These are phyloP conservation scores for Pediacus dermestoides DNA, from an alignment of 2,888 invertebrate genomes.

Conservation along the genomic window DNA sequence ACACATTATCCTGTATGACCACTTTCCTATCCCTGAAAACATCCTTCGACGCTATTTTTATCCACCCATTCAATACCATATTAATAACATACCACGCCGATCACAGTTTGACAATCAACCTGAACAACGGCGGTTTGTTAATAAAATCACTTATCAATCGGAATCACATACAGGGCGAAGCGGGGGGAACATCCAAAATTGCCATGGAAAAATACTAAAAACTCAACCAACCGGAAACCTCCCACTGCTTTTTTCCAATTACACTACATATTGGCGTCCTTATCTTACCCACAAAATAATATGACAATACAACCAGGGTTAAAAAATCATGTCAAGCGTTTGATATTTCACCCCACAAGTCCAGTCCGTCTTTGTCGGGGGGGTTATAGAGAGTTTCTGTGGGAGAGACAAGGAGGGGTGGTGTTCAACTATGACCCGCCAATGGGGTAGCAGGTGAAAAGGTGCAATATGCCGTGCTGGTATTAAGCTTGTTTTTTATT, in stretches of 20 bases:
- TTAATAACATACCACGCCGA: too few relatives aligned
- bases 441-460: conserved; percentile 41
- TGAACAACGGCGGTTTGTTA: too few relatives aligned
- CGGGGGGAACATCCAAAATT: conserved; percentile 18
- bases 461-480: conserved; percentile 43
- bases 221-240: conserved; percentile 26
- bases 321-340: conserved; percentile 33
- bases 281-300: conserved; percentile 16
- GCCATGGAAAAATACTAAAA: conserved; percentile 9
- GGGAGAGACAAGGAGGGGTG: conserved; percentile 27
- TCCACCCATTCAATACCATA: too few relatives aligned
- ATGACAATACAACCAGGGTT: conserved; percentile 28
- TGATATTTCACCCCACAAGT: conserved; percentile 32
- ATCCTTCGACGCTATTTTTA: too few relatives aligned
- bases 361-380: conserved; percentile 18
- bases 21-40: too few relatives aligned
- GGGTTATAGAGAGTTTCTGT: conserved; percentile 18
- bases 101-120: too few relatives aligned
- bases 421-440: conserved; percentile 34
- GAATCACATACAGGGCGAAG: too few relatives aligned
- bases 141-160: conserved; percentile 34
- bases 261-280: conserved; percentile 21
- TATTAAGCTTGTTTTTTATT: conserved; percentile 34
- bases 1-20: too few relatives aligned
- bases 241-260: conserved; percentile 28